Evolutionary conservation across 2,113 vertebrate genomes (phyloP).

Genomic region (Pica pica): DNA sequence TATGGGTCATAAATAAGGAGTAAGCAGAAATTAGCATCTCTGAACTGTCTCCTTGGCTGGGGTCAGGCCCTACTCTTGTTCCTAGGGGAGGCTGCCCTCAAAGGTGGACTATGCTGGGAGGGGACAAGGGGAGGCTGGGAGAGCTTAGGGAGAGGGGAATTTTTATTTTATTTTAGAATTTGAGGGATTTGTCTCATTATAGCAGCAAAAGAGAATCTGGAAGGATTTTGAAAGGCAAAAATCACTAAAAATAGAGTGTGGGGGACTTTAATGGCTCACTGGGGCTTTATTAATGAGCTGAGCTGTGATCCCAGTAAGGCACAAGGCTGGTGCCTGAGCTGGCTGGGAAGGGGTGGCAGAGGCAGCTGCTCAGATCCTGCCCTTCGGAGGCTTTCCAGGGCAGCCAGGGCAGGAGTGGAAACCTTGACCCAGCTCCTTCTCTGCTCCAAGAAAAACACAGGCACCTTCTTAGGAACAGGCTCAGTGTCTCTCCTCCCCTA

Average conservation of each 20-base stretch:
- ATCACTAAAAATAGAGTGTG: background rate
- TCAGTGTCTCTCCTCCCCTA: accelerated
- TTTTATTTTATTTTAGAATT: background rate
- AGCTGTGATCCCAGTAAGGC: background rate
- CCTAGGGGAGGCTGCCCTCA: background rate
- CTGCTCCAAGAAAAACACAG: background rate
- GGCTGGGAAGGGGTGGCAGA: background rate
- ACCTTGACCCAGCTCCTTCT: background rate
- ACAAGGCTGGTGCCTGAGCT: background rate
- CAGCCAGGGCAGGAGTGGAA: background rate
- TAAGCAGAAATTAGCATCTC: background rate
- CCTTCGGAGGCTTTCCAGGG: background rate
- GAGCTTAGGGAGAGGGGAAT: background rate
- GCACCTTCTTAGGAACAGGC: background rate
- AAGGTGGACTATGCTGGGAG: background rate
- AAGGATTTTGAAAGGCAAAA: background rate
- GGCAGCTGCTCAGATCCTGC: background rate
- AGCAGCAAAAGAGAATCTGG: background rate
- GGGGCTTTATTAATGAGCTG: background rate
- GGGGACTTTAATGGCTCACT: background rate
- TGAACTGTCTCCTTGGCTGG: background rate
- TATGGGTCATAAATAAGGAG: accelerated
- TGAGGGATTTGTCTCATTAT: background rate
- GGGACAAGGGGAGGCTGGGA: accelerated
- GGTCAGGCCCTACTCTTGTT: background rate